Conservation (phyloP, 2,113 vertebrate genomes). For the Hemibates koningsi region DNA sequence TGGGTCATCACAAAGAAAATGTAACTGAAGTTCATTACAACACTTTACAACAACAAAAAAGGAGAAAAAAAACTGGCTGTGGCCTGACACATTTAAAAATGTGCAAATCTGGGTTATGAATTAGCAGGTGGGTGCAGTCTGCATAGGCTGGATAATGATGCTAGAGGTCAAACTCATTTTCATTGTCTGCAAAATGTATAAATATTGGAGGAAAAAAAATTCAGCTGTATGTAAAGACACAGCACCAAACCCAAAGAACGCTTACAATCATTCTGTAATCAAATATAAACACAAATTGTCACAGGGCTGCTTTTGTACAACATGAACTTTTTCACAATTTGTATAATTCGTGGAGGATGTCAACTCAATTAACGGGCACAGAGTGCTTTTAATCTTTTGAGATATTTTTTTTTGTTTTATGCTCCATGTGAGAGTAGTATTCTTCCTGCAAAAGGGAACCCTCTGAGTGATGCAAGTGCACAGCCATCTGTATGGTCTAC, state of each 20-base stretch:
- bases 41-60: neutral
- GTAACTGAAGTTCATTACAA: neutral
- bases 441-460: neutral
- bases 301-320: neutral
- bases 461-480: neutral
- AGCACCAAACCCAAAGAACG: neutral
- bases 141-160: neutral
- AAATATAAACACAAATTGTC: neutral
- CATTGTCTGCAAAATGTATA: neutral
- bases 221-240: neutral
- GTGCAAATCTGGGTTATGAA: neutral
- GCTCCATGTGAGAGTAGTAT: neutral
- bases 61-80: neutral
- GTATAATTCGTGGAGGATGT: neutral
- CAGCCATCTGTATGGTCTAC: neutral
- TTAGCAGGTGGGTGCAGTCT: neutral
- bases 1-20: neutral
- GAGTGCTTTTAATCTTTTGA: neutral
- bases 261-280: neutral
- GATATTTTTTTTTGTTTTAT: neutral
- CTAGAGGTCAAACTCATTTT: neutral
- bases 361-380: neutral
- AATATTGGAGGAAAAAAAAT: neutral
- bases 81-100: neutral
- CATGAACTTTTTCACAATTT: neutral